A percentile compares a stretch with the other conserved stretches of the same genome.
phyloP scores from a whole-genome alignment of 2,113 vertebrate species.

The Clupea harengus region DNA sequence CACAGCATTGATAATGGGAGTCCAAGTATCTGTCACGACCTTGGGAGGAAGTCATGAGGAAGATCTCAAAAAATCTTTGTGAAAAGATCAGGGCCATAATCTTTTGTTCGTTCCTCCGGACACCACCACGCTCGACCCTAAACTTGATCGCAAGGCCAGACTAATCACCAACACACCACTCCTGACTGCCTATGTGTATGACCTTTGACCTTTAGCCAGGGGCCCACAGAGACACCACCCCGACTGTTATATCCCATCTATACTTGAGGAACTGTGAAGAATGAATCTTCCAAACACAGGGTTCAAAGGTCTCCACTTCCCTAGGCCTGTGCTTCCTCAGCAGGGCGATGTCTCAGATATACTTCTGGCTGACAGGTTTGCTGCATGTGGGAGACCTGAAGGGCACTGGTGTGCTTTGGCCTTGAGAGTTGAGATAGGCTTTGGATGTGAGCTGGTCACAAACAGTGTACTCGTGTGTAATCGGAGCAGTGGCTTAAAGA shows the following conservation, averaged over 20 bases:
- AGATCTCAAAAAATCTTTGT: background rate
- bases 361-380: background rate
- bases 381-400: background rate
- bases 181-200: background rate
- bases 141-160: background rate
- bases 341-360: background rate
- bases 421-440: background rate
- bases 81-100: background rate
- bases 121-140: background rate
- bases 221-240: background rate
- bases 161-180: background rate
- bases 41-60: background rate
- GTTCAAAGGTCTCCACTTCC: background rate
- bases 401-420: background rate
- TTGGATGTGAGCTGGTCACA: background rate
- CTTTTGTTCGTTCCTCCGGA: no score
- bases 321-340: background rate
- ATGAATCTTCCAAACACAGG: background rate
- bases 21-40: background rate
- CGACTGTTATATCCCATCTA: background rate
- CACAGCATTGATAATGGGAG: background rate
- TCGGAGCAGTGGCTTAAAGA: background rate
- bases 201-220: background rate
- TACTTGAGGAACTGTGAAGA: background rate
- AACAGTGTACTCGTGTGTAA: background rate